Evolutionary conservation across 92 coral and sea anemone species (phyloP).

Genomic region (Epizoanthus illoricatus): DNA sequence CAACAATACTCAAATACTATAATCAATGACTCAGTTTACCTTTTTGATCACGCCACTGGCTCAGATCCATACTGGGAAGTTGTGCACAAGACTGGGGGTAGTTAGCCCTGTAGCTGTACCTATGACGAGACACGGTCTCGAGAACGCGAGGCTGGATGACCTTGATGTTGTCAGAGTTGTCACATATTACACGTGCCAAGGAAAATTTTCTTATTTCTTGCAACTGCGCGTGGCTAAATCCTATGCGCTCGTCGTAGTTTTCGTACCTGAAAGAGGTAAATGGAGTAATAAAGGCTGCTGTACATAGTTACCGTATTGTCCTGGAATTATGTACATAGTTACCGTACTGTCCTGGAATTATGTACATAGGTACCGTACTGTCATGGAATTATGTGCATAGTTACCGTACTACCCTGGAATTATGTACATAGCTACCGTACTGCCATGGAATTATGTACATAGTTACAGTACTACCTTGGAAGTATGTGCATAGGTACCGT

Average conservation of each 20-base stretch:
- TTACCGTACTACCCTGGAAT: no score
- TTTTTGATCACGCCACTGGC: not conserved
- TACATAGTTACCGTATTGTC: not conserved
- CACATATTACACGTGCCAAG: conserved; percentile 33
- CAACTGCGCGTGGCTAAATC: conserved; percentile 15
- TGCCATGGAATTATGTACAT: no score
- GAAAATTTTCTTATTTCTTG: conserved; percentile 30
- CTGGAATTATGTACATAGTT: no score
- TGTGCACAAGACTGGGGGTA: conserved; percentile 12
- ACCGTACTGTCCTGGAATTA: no score
- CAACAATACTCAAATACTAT: no score
- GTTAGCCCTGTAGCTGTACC: conserved; percentile 17
- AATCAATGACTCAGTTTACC: no score
- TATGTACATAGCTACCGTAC: no score
- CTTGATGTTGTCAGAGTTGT: conserved; percentile 27
- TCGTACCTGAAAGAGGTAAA: conserved; percentile 15
- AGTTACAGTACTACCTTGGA: no score
- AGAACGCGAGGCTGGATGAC: conserved; percentile 28
- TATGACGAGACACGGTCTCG: conserved; percentile 5
- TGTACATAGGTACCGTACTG: no score
- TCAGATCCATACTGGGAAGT: conserved; percentile 9
- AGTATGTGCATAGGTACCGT: no score
- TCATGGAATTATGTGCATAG: no score
- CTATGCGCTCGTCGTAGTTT: not conserved
- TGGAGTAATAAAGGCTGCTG: not conserved